Conservation (phyloP, 2,888 invertebrate species). For the Brachylomia viminalis region DNA sequence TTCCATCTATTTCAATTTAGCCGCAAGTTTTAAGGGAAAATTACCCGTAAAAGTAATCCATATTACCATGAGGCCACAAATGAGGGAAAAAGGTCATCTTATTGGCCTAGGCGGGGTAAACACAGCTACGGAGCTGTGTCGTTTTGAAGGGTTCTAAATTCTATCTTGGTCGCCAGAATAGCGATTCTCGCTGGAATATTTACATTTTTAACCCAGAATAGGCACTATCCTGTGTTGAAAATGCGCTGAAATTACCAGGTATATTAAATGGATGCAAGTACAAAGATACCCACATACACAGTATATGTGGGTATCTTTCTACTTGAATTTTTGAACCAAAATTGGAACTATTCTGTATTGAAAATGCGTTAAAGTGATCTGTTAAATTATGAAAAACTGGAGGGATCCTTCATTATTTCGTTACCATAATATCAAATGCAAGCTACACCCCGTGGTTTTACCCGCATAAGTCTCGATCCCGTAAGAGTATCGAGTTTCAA, state of each 20-base stretch:
- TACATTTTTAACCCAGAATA: constrained; percentile 8
- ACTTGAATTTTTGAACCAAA: not conserved
- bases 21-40: constrained; percentile 63
- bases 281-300: too few species aligned
- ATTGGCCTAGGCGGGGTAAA: constrained; percentile 47
- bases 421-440: not conserved
- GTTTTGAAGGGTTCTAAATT: constrained; percentile 34
- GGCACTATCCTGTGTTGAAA: not conserved
- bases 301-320: too few species aligned
- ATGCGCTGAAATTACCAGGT: not conserved
- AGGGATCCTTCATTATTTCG: not conserved
- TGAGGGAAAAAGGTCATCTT: constrained; percentile 63
- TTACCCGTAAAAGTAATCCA: constrained; percentile 67
- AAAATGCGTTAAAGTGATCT: not conserved
- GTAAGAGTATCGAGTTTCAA: too few species aligned
- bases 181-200: constrained; percentile 22
- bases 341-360: not conserved
- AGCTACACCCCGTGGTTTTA: too few species aligned
- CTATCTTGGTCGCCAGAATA: constrained; percentile 12
- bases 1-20: constrained; percentile 67
- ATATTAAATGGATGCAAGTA: not conserved
- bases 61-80: constrained; percentile 62
- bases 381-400: not conserved
- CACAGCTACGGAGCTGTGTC: constrained; percentile 33
- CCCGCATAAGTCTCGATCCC: too few species aligned